Percentiles rank a stretch among this genome's conserved stretches.
Evolutionary conservation across 2,888 invertebrate genomes (phyloP).

Genomic region (Spatulosminthurus flaviceps): DNA sequence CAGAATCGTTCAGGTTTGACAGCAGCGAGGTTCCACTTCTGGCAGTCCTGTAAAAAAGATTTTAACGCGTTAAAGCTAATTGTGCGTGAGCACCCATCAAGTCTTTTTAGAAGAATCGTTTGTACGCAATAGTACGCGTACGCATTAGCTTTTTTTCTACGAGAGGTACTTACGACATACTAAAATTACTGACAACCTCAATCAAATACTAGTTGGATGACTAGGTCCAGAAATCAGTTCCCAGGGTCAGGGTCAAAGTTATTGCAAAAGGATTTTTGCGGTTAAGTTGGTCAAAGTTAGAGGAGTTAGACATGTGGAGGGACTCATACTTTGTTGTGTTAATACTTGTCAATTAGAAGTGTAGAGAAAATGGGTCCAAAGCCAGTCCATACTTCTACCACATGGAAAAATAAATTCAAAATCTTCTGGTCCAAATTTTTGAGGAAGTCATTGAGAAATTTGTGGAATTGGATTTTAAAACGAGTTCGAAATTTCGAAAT

Average conservation of each 20-base stretch:
- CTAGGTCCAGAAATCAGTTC: not conserved
- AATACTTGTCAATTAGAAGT: not conserved
- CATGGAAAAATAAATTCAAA: not conserved
- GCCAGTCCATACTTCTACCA: not conserved
- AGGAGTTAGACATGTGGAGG: slow-evolving; percentile 8
- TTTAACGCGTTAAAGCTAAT: too few relatives aligned
- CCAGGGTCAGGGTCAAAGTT: not conserved
- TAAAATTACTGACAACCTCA: too few relatives aligned
- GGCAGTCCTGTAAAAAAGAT: too few relatives aligned
- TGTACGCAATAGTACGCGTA: too few relatives aligned
- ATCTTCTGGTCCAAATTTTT: not conserved
- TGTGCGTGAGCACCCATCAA: too few relatives aligned
- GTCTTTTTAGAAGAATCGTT: too few relatives aligned
- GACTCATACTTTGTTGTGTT: slow-evolving; percentile 1
- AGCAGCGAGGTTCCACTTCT: not conserved
- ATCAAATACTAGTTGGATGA: too few relatives aligned
- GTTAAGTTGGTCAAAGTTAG: not conserved
- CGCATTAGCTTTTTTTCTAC: too few relatives aligned
- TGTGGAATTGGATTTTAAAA: slow-evolving; percentile 16
- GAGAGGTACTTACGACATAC: too few relatives aligned
- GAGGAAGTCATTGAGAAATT: slow-evolving; percentile 8
- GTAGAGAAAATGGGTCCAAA: slow-evolving; percentile 5
- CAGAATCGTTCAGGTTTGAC: slow-evolving; percentile 13
- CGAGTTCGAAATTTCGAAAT: slow-evolving; percentile 5
- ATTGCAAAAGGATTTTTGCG: not conserved